Evolutionary conservation across 2,888 invertebrate species (phyloP).

Genomic region (Dyspetes luteomarginatus): DNA sequence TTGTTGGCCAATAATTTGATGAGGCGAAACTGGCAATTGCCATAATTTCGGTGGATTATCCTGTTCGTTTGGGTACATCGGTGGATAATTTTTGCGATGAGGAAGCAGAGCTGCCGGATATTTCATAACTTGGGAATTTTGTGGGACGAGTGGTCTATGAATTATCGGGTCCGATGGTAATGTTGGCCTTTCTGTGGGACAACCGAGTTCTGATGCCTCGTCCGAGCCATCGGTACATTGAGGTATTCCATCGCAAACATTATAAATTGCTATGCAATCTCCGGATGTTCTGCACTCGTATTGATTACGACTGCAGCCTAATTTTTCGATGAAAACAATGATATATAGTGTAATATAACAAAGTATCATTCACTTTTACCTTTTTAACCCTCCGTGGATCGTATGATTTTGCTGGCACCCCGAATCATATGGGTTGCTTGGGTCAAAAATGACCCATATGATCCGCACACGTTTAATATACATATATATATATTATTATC

Average conservation of each 20-base stretch:
- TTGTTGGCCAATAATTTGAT: constrained; percentile 70
- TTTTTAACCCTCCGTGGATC: no score
- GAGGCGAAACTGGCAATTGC: constrained; percentile 71
- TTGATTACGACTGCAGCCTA: constrained; percentile 91
- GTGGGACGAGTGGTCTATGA: constrained; percentile 66
- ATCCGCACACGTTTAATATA: no score
- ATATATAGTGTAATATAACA: no score
- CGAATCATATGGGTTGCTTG: no score
- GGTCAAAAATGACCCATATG: no score
- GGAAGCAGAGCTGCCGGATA: constrained; percentile 77
- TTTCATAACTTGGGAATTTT: constrained; percentile 67
- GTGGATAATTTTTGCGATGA: constrained; percentile 74
- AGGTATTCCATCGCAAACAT: constrained; percentile 96
- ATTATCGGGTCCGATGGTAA: constrained; percentile 76
- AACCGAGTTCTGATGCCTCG: constrained; percentile 93
- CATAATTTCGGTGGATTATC: constrained; percentile 73
- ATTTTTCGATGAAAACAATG: background rate
- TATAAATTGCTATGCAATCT: constrained; percentile 97
- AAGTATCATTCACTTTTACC: no score
- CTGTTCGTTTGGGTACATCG: constrained; percentile 72
- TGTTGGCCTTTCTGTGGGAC: constrained; percentile 85
- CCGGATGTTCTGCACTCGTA: constrained; percentile 93
- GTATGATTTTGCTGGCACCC: no score
- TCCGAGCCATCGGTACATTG: constrained; percentile 97
- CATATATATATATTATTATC: no score